Evolutionary conservation across 2,113 vertebrate species (phyloP).

Genomic region (Mionectes macconnelli): DNA sequence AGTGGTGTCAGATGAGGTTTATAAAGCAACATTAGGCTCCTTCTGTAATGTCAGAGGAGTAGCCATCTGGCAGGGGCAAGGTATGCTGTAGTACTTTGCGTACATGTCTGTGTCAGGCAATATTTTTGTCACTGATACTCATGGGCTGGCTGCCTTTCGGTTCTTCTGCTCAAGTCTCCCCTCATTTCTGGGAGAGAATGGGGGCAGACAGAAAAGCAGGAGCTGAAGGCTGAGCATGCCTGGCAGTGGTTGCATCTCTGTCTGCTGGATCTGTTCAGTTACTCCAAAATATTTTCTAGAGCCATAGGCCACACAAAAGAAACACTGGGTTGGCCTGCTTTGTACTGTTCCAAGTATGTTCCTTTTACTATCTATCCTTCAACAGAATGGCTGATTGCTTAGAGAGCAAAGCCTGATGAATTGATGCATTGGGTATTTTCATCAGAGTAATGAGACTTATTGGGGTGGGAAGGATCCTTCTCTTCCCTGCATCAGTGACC

Average conservation of each 20-base stretch:
- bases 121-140: not conserved
- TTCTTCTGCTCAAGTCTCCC: not conserved
- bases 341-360: not conserved
- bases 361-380: not conserved
- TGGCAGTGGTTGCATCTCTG: not conserved
- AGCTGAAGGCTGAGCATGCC: not conserved
- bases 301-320: not conserved
- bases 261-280: not conserved
- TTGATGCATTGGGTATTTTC: not conserved
- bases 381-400: not conserved
- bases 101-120: not conserved
- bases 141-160: not conserved
- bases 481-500: not conserved
- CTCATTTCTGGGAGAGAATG: not conserved
- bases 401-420: not conserved
- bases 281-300: not conserved
- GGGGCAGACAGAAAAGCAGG: not conserved
- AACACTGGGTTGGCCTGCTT: not conserved
- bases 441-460: not conserved
- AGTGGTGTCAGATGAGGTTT: not conserved
- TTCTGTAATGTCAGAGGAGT: not conserved
- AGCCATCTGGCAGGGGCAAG: not conserved
- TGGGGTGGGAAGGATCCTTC: not conserved
- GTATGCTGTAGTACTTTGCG: fast-evolving
- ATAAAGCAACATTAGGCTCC: not conserved